Percentiles rank a stretch among this genome's conserved stretches.
These are phyloP conservation scores for Papilio aristodemus DNA, from an alignment of 1,140 invertebrate species.

Conservation along the genomic window DNA sequence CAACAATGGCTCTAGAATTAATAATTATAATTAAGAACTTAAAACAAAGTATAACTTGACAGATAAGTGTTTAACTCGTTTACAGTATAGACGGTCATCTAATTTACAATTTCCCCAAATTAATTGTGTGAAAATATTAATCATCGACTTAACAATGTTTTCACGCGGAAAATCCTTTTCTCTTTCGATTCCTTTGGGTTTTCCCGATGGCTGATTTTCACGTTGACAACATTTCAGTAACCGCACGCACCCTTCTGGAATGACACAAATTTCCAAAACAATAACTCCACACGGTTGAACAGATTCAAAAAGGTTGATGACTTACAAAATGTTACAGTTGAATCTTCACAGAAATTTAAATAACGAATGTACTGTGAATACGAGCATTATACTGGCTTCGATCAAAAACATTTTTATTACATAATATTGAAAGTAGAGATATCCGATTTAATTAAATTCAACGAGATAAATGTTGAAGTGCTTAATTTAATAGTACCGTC, in stretches of 20 bases:
- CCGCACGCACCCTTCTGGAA: constrained; percentile 44
- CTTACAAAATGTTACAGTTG: constrained; percentile 30
- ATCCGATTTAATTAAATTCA: constrained; percentile 23
- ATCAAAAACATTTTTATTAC: not conserved
- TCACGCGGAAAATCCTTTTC: constrained; percentile 59
- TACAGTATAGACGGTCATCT: too few relatives aligned
- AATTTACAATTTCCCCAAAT: constrained; percentile 36
- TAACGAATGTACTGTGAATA: constrained; percentile 14
- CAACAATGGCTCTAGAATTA: too few relatives aligned
- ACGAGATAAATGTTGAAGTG: constrained; percentile 19
- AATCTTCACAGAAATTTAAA: constrained; percentile 6
- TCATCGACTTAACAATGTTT: constrained; percentile 46
- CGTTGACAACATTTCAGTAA: constrained; percentile 46
- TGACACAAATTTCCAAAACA: constrained; percentile 66
- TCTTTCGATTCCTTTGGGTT: constrained; percentile 58
- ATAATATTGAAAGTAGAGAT: constrained; percentile 27
- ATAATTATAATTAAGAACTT: too few relatives aligned
- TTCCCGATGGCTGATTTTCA: constrained; percentile 63
- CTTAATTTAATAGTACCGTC: constrained; percentile 36
- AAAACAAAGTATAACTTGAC: too few relatives aligned
- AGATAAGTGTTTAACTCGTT: too few relatives aligned
- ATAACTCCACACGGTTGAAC: constrained; percentile 44
- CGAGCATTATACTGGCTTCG: not conserved
- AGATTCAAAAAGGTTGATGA: too few relatives aligned
- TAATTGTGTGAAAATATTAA: constrained; percentile 36